phyloP scores from a whole-genome alignment of 2,888 invertebrate species.

The Melinaea marsaeus region DNA sequence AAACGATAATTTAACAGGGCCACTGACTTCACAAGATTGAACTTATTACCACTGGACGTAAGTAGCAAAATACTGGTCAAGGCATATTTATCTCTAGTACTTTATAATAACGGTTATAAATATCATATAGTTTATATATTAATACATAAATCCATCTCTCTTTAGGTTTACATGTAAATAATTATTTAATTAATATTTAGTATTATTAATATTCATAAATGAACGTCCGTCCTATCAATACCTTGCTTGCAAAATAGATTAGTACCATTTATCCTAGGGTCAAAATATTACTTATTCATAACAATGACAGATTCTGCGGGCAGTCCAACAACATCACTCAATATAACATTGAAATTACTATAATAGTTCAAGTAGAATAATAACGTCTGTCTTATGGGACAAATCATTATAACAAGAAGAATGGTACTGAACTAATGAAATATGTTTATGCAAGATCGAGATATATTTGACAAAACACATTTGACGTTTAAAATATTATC shows the following conservation, averaged over 20 bases:
- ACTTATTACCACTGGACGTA: background rate
- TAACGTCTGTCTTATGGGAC: background rate
- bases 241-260: no score
- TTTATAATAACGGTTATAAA: no score
- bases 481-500: no score
- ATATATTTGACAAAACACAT: no score
- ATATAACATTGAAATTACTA: slow-evolving; percentile 2
- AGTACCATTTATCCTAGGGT: no score
- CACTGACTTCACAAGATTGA: slow-evolving; percentile 3
- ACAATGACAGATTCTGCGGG: background rate
- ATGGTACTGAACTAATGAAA: background rate
- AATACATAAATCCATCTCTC: no score
- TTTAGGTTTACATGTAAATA: no score
- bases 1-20: slow-evolving; percentile 11
- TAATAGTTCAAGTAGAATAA: background rate
- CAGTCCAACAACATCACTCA: background rate
- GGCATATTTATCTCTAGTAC: background rate
- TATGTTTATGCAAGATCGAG: background rate
- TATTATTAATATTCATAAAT: no score
- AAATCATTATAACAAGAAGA: background rate
- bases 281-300: background rate
- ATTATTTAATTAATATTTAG: no score
- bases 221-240: no score
- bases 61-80: background rate
- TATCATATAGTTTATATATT: no score